Evolutionary conservation across 2,888 invertebrate genomes (phyloP).

Genomic region (Operophtera brumata): DNA sequence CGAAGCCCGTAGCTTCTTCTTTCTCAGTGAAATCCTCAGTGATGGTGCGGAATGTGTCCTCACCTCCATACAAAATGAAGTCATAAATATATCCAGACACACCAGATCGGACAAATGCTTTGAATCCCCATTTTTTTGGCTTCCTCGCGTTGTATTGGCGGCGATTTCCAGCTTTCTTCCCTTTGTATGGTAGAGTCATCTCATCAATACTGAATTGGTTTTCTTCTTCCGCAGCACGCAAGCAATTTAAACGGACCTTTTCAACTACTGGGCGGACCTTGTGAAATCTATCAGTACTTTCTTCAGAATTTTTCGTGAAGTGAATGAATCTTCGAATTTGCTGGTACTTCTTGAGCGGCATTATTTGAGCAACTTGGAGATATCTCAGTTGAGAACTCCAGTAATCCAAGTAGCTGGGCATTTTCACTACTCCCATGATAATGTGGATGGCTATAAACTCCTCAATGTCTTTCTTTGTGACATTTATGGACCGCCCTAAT

Average conservation of each 20-base stretch:
- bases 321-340: background rate
- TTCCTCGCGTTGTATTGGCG: conserved; percentile 5
- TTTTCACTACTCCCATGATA: conserved; percentile 34
- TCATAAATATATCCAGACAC: conserved; percentile 23
- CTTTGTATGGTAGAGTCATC: conserved; percentile 15
- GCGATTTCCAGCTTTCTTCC: conserved; percentile 7
- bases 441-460: conserved; percentile 35
- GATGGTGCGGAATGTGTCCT: conserved; percentile 11
- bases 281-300: background rate
- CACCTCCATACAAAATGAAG: conserved; percentile 20
- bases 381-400: conserved; percentile 28
- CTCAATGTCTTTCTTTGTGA: conserved; percentile 27
- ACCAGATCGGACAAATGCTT: conserved; percentile 20
- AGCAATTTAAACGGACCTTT: background rate
- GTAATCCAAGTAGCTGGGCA: conserved; percentile 29
- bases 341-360: conserved; percentile 3
- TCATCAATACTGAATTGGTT: background rate
- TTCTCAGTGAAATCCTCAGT: conserved; percentile 2
- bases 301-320: background rate
- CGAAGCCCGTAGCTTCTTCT: conserved; percentile 5
- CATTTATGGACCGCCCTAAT: conserved; percentile 27
- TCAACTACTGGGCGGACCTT: background rate
- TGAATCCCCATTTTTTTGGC: conserved; percentile 24
- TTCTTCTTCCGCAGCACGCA: background rate
- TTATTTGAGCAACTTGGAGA: background rate